phyloP scores from a whole-genome alignment of 2,797 vertebrate genomes.

The Neopelma chrysocephalum region DNA sequence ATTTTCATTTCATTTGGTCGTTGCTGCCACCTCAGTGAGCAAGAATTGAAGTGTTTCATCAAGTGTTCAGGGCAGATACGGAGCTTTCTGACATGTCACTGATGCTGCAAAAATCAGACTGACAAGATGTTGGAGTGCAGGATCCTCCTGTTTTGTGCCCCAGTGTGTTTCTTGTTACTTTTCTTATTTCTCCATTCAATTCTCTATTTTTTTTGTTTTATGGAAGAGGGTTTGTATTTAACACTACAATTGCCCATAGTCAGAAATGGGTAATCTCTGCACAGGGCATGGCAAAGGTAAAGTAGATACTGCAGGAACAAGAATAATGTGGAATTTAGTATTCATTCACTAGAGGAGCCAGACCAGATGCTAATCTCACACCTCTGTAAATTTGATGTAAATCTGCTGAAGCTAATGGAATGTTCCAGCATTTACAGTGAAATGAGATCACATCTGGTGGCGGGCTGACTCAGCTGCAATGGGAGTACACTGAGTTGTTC shows the following conservation, averaged over 20 bases:
- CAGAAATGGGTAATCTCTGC: not conserved
- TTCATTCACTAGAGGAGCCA: constrained; percentile 9
- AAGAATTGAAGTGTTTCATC: not conserved
- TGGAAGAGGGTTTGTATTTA: not conserved
- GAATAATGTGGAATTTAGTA: not conserved
- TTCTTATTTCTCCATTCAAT: not conserved
- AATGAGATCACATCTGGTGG: constrained; percentile 50
- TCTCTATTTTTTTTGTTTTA: not conserved
- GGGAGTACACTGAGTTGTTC: not conserved
- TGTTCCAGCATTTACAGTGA: constrained; percentile 6
- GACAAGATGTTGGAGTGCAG: not conserved
- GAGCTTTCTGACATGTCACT: not conserved
- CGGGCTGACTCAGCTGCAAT: constrained; percentile 47
- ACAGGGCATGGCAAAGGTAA: not conserved
- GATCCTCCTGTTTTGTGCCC: not conserved
- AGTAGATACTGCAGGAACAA: not conserved
- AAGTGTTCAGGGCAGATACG: not conserved
- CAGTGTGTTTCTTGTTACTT: not conserved
- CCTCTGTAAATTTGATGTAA: constrained; percentile 44
- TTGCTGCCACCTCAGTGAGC: not conserved
- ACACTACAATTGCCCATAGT: not conserved
- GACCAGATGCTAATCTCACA: constrained; percentile 42
- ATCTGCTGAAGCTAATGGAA: constrained; percentile 57
- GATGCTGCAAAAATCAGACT: not conserved
- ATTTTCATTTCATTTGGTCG: not conserved